A percentile compares a stretch with the other conserved stretches of the same genome.
phyloP scores from a whole-genome alignment of 2,797 vertebrate genomes.

The Bufotes viridis region DNA sequence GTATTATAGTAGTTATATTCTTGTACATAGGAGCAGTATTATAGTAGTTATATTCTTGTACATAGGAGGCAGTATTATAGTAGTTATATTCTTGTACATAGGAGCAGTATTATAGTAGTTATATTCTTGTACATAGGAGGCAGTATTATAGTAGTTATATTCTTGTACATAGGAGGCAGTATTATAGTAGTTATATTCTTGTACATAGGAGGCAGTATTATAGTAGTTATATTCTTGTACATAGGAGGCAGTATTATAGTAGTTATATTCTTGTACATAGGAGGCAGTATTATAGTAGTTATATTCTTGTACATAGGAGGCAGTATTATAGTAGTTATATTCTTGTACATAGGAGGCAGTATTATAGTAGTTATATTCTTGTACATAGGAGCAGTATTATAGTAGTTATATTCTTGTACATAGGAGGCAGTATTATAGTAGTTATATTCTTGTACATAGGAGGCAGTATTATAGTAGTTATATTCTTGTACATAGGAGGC shows the following conservation, averaged over 20 bases:
- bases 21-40: neutral
- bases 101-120: neutral
- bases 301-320: too few relatives aligned
- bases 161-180: neutral
- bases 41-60: neutral
- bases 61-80: neutral
- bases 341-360: neutral
- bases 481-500: constrained; percentile 7
- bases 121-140: neutral
- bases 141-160: constrained; percentile 3
- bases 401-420: constrained; percentile 13
- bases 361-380: constrained; percentile 6
- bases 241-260: neutral
- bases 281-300: neutral
- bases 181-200: constrained; percentile 1
- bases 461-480: constrained; percentile 7
- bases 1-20: too few relatives aligned
- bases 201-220: neutral
- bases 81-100: constrained; percentile 5
- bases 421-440: constrained; percentile 9
- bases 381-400: constrained; percentile 3
- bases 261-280: constrained; percentile 4
- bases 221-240: constrained; percentile 4
- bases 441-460: neutral
- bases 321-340: constrained; percentile 7